Base-by-base conservation (phyloP, 2,888 invertebrate species). In the Gnatocerus cornutus region DNA sequence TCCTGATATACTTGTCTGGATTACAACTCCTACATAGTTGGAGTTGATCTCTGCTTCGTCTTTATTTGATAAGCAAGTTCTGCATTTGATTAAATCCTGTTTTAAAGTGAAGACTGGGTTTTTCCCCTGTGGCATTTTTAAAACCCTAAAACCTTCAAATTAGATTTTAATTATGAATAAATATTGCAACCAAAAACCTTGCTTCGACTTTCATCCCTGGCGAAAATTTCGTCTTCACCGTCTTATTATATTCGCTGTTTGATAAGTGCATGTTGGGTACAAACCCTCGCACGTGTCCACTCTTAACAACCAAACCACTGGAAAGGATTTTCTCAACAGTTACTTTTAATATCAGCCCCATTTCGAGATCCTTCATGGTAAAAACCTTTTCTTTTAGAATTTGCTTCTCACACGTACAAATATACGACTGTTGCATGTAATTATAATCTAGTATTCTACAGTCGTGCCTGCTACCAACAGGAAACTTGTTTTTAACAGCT, bases 391-490 rank as follows among this genome's bases (percentile, higher is more conserved):
- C 89, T 27, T 85, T 82, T 0, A 93, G 77, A 1, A 90, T 71
- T 0, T 83, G 77, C 0, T 87, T 82, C 80, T 92, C 88, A 83
- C 92, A 90, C 1, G 90, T 88, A 77, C 93, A 91, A 6, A 92
- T 87, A 82, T 91, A 93, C 29, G 88, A 78, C 71, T 87, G 87
- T 78, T 93, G 92, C 46, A 91, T 86, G 21, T 87, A 83, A 81
- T 91, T 89, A 84, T 92, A 93, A 63, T 88, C 87, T 0, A 93
- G 80, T 0, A 94, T 84, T 16, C 93, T 88, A 21, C 87, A 87
- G 29, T 80, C 79, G 70, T 87, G 86, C 16, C 69, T 79, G 1
- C 84, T 74, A 82, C 88, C 89, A 12, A 86, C 74, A 0, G 87
- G 86, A 73, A 88, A 88, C 39, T 87, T 85, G 73, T 85, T 83